Base-by-base conservation (phyloP, 2,113 vertebrate genomes). In the Phalacrocorax aristotelis region DNA sequence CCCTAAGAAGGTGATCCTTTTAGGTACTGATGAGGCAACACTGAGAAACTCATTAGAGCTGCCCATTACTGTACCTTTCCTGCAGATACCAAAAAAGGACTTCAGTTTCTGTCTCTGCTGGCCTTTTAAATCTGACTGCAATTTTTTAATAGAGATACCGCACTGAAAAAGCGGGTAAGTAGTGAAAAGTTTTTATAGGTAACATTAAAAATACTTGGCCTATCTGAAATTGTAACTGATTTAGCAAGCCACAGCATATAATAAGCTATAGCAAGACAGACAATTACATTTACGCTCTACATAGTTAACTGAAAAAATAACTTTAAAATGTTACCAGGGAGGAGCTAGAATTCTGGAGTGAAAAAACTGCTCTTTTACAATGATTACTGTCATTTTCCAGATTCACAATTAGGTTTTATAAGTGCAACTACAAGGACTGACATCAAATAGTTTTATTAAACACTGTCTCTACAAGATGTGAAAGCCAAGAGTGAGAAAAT, bases 31-130 rank as follows among this genome's bases (percentile, higher is more conserved):
- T 36, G 58, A 84, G 60, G 68, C 57, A 98, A 88, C 61, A 87
- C 34, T 52, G 32, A 94, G 27, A 48, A 83, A 64, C 68, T 96
- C 77, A 65, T 25, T n/a, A 71, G 32, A 95, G 68, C 40, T 74
- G 60, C 49, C 76, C 62, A 81, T 70, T 81, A 95, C 30, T 90
- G 10, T 54, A 89, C 49, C 65, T 84, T 87, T 27, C 88, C 89
- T 91, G 61, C 61, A 68, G 76, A 92, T 70, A 95, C 36, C 65
- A 93, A 89, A 89, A 93, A 90, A 83, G 29, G 42, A 86, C 79
- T 95, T 91, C 58, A 81, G 42, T 78, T 95, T 95, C 49, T 48
- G 93, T 72, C 49, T 93, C 72, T 75, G 22, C 36, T 62, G 93
- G 76, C 57, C 42, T 72, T 87, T 90, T 54, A 79, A 97, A 13